Conservation (phyloP, 2,113 vertebrate species). For the Gallinago paraguaiae region DNA sequence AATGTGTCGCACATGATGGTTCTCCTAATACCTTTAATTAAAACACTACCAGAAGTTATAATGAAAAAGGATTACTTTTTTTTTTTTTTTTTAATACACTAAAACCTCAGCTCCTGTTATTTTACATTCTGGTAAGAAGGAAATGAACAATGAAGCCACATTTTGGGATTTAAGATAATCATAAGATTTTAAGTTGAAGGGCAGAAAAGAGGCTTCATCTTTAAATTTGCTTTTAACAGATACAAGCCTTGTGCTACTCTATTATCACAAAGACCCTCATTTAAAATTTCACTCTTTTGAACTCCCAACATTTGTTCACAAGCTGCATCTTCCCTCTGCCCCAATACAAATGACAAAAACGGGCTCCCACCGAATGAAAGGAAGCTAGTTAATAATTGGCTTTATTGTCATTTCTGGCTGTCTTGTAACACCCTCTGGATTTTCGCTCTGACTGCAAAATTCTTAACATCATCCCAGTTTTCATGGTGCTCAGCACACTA, state of each 20-base stretch:
- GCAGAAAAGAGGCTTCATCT: neutral
- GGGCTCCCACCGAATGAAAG: neutral
- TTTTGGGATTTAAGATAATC: slow-evolving; percentile 38
- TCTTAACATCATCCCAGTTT: neutral
- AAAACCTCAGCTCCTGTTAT: slow-evolving; percentile 21
- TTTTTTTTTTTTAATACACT: neutral
- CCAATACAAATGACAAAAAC: neutral
- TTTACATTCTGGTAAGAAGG: slow-evolving; percentile 22
- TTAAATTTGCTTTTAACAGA: slow-evolving; percentile 11
- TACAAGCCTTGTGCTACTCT: neutral
- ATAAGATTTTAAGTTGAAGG: slow-evolving; percentile 12
- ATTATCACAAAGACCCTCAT: neutral
- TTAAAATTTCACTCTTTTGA: slow-evolving; percentile 2
- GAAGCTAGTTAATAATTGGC: slow-evolving; percentile 1
- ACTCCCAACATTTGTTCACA: neutral
- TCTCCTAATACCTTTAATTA: slow-evolving; percentile 62
- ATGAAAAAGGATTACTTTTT: slow-evolving; percentile 51
- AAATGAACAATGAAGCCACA: slow-evolving; percentile 41
- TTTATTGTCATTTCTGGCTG: neutral
- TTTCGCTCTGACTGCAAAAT: neutral
- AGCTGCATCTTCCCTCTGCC: neutral
- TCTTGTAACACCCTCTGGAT: neutral
- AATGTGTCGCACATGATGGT: neutral
- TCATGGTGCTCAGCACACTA: neutral
- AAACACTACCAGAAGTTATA: slow-evolving; percentile 53